Percentiles rank a stretch among this genome's conserved stretches.
phyloP scores from a whole-genome alignment of 2,113 vertebrate species.

The Brachirus orientalis region DNA sequence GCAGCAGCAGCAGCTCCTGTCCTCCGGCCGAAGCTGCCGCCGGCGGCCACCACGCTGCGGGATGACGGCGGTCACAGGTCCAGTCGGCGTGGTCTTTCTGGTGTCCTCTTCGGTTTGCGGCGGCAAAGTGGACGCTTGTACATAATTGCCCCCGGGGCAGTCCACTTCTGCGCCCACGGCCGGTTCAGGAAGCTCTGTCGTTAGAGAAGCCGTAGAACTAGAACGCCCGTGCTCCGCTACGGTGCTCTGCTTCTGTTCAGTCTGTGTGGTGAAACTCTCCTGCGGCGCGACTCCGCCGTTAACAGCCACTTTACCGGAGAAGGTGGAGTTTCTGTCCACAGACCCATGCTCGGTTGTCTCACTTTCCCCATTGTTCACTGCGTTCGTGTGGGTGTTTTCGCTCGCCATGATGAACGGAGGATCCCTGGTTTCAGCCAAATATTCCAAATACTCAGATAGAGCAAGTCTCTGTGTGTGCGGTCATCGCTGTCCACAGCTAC shows the following conservation, averaged over 20 bases:
- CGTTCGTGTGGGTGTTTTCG: conserved; percentile 10
- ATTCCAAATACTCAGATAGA: background rate
- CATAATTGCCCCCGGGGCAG: conserved; percentile 27
- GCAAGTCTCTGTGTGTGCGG: background rate
- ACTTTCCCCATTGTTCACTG: conserved; percentile 11
- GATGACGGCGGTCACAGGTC: accelerated
- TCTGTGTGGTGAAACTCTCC: background rate
- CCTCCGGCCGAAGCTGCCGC: conserved; percentile 38
- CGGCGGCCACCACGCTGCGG: background rate
- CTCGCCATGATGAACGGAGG: conserved; percentile 37
- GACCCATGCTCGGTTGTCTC: conserved; percentile 63
- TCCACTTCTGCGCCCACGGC: conserved; percentile 64
- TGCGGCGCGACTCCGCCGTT: background rate
- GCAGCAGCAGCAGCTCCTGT: conserved; percentile 61
- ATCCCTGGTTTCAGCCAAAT: background rate
- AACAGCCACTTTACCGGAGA: background rate
- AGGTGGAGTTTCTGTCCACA: background rate
- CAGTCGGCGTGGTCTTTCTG: background rate
- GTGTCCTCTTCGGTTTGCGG: background rate
- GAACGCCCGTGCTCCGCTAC: too few species aligned
- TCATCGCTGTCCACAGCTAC: conserved; percentile 8
- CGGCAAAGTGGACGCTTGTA: background rate
- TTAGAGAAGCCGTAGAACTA: background rate
- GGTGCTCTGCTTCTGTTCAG: background rate
- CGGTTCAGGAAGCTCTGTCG: conserved; percentile 36